Evolutionary conservation across 2,797 vertebrate species (phyloP).

Genomic region (Xiphophorus birchmanni): DNA sequence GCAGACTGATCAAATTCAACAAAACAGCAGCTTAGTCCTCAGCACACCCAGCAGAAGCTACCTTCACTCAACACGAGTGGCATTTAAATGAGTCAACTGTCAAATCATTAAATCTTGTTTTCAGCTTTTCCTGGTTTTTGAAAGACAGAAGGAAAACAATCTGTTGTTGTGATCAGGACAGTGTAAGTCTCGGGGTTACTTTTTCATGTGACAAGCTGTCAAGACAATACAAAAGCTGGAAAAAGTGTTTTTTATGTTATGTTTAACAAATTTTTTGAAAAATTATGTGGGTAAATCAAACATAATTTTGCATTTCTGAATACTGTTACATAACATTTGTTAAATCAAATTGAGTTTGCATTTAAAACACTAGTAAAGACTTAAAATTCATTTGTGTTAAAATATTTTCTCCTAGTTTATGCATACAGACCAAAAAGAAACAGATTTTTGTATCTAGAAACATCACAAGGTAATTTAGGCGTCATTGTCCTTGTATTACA

Average conservation of each 20-base stretch:
- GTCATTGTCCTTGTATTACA: not conserved
- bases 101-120: conserved; percentile 58
- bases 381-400: too few relatives aligned
- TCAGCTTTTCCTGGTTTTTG: conserved; percentile 26
- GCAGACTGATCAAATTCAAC: conserved; percentile 24
- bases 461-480: not conserved
- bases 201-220: conserved; percentile 40
- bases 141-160: conserved; percentile 51
- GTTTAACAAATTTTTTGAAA: conserved; percentile 4
- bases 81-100: conserved; percentile 57
- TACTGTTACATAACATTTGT: not conserved
- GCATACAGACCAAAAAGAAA: not conserved
- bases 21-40: conserved; percentile 30
- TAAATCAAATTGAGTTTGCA: not conserved
- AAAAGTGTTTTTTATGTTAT: not conserved
- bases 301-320: not conserved
- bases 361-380: not conserved
- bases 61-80: conserved; percentile 24
- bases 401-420: not conserved
- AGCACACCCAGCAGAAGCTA: conserved; percentile 19
- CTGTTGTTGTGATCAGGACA: conserved; percentile 48
- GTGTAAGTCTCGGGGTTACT: conserved; percentile 8
- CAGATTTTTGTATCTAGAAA: not conserved
- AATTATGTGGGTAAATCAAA: conserved; percentile 1
- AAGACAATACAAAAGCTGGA: conserved; percentile 13